phyloP scores from a whole-genome alignment of 2,113 vertebrate species.

The Cavia aperea region DNA sequence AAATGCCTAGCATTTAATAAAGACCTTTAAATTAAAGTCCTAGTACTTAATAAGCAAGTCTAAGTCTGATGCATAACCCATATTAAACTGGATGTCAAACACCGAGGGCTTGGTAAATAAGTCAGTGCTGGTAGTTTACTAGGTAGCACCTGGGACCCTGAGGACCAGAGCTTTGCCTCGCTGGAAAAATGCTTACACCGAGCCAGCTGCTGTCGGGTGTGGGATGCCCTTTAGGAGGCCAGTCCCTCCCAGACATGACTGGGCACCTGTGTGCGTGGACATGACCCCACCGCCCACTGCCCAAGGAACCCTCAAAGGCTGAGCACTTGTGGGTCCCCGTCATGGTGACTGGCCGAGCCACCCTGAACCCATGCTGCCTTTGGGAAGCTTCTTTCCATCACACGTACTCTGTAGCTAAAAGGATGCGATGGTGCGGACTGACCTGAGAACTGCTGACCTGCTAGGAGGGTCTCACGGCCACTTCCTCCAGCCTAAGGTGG shows the following conservation, averaged over 20 bases:
- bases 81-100: background rate
- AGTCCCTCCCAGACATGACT: accelerated
- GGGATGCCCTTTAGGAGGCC: accelerated
- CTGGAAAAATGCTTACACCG: background rate
- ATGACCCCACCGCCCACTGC: accelerated
- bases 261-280: accelerated
- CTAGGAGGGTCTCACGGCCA: accelerated
- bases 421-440: accelerated
- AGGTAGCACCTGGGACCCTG: background rate
- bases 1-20: background rate
- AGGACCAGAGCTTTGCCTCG: background rate
- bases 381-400: background rate
- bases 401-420: accelerated
- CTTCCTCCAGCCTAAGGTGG: accelerated
- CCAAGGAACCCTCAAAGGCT: no score
- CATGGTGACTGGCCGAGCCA: accelerated
- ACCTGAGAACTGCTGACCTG: accelerated
- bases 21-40: background rate
- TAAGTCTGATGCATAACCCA: background rate
- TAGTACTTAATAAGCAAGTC: background rate
- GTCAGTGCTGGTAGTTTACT: background rate
- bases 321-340: accelerated
- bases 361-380: accelerated
- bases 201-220: accelerated
- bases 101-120: background rate